These are phyloP conservation scores for Scaptomyza polygonia DNA, from an alignment of 2,888 invertebrate genomes.

Conservation along the genomic window DNA sequence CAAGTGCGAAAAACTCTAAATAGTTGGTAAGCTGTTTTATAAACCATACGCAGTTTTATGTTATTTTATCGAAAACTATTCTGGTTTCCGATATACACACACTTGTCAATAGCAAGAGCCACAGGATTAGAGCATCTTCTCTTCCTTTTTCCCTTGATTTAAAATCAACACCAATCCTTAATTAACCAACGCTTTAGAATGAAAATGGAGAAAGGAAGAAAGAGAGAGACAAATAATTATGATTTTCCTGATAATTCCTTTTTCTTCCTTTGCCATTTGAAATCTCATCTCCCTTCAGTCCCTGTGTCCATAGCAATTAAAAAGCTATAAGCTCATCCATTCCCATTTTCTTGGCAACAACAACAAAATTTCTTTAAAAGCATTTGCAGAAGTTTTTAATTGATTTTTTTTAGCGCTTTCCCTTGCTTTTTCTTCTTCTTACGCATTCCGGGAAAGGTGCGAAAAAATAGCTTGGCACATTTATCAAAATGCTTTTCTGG, in stretches of 20 bases:
- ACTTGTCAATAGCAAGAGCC: too few relatives aligned
- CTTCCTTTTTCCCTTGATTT: too few relatives aligned
- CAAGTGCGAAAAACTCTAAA: too few relatives aligned
- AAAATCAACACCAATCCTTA: too few relatives aligned
- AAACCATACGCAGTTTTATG: too few relatives aligned
- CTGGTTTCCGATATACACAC: too few relatives aligned
- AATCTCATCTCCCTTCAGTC: background rate
- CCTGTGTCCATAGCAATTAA: constrained; percentile 56
- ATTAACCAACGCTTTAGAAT: constrained; percentile 24
- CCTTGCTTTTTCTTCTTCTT: constrained; percentile 26
- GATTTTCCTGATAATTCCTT: background rate
- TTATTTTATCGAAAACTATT: too few relatives aligned
- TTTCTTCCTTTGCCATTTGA: background rate
- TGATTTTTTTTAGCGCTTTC: constrained; percentile 64
- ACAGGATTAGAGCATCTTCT: too few relatives aligned
- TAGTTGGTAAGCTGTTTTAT: too few relatives aligned
- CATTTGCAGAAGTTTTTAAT: constrained; percentile 64
- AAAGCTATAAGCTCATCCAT: constrained; percentile 59
- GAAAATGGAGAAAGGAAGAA: background rate
- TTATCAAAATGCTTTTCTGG: constrained; percentile 46
- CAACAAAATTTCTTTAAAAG: constrained; percentile 53
- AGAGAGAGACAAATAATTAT: background rate
- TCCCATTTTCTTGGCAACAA: constrained; percentile 46
- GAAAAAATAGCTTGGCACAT: constrained; percentile 63
- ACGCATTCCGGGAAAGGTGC: constrained; percentile 23